phyloP scores from a whole-genome alignment of 2,888 invertebrate genomes.

The Drosophila seclusa region DNA sequence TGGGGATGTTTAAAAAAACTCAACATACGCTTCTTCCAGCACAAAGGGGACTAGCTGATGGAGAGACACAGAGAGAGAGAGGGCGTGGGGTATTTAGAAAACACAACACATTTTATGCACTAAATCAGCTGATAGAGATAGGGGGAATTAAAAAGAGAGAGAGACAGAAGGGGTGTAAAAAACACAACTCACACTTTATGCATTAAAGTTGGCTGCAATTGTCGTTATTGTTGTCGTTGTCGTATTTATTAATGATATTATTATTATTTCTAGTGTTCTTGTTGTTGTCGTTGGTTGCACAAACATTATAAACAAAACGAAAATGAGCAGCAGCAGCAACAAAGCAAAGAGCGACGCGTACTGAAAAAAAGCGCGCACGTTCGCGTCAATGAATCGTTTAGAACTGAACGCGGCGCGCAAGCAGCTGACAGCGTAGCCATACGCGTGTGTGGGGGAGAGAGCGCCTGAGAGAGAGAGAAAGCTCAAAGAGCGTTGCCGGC shows the following conservation, averaged over 20 bases:
- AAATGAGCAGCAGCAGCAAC: constrained; percentile 34
- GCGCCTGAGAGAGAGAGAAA: constrained; percentile 2
- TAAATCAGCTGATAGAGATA: not conserved
- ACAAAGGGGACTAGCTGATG: not conserved
- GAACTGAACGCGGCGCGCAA: constrained; percentile 58
- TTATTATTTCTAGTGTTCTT: constrained; percentile 24
- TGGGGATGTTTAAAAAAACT: not conserved
- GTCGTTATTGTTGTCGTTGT: constrained; percentile 40
- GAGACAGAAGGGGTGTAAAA: constrained; percentile 7
- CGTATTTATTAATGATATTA: constrained; percentile 23
- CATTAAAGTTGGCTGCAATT: constrained; percentile 52
- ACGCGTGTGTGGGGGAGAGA: constrained; percentile 16
- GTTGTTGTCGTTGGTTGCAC: constrained; percentile 48
- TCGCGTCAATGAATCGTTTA: constrained; percentile 65
- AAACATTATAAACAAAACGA: constrained; percentile 69
- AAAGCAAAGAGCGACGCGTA: constrained; percentile 35
- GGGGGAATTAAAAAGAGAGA: not conserved
- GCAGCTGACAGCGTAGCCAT: constrained; percentile 19
- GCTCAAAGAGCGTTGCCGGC: constrained; percentile 12
- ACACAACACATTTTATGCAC: not conserved
- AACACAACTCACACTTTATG: constrained; percentile 52
- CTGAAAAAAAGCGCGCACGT: constrained; percentile 52
- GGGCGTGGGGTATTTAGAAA: not conserved
- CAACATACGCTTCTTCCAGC: not conserved
- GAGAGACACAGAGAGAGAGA: constrained; percentile 6